phyloP scores from a whole-genome alignment of 2,888 invertebrate species.

The Eurois occulta region DNA sequence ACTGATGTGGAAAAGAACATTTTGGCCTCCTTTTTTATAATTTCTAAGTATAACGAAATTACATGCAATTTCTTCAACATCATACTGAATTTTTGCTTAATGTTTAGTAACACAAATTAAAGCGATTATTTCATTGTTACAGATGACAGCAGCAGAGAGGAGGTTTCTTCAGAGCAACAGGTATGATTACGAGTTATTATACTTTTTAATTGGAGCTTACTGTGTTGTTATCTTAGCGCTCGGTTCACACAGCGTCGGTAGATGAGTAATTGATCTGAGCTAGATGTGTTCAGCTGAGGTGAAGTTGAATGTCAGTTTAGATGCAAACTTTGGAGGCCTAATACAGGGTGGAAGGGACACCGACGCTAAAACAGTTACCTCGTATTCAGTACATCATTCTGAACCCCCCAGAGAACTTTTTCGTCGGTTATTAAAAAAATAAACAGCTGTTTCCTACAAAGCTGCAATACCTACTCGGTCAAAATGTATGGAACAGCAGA shows the following conservation, averaged over 20 bases:
- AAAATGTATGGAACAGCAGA: too few species aligned
- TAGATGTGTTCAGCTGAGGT: slow-evolving; percentile 14
- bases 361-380: too few species aligned
- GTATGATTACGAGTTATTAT: slow-evolving; percentile 71
- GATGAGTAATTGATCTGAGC: slow-evolving; percentile 19
- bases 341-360: too few species aligned
- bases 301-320: slow-evolving; percentile 18
- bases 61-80: neutral
- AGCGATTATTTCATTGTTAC: slow-evolving; percentile 76
- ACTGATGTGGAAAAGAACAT: neutral
- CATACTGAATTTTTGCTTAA: neutral
- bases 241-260: slow-evolving; percentile 35
- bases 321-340: neutral
- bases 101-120: slow-evolving; percentile 25
- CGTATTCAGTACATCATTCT: too few species aligned
- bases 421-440: too few species aligned
- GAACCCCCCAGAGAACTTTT: too few species aligned
- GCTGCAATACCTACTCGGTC: too few species aligned
- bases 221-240: slow-evolving; percentile 19
- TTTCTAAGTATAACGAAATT: neutral
- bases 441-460: too few species aligned
- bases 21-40: neutral
- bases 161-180: slow-evolving; percentile 87
- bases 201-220: slow-evolving; percentile 36
- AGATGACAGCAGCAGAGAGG: slow-evolving; percentile 88